These are phyloP conservation scores for Poecilobothrus nobilitatus DNA, from an alignment of 2,888 invertebrate species.

Conservation along the genomic window DNA sequence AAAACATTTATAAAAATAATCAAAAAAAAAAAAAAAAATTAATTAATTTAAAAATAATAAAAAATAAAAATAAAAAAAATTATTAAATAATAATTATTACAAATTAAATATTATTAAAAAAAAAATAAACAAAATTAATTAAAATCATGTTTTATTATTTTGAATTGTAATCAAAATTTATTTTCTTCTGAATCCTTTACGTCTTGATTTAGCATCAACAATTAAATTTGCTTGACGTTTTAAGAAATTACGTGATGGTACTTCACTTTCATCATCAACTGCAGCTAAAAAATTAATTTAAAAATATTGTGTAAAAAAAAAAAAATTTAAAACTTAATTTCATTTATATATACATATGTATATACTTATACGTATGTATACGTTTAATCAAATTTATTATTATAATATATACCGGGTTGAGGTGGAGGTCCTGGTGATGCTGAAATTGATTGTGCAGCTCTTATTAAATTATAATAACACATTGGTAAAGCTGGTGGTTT, in stretches of 20 bases:
- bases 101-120: no score
- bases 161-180: slow-evolving; percentile 16
- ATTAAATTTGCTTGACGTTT: slow-evolving; percentile 77
- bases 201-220: slow-evolving; percentile 70
- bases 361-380: not conserved
- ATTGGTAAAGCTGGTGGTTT: slow-evolving; percentile 42
- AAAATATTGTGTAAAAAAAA: not conserved
- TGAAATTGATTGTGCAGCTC: slow-evolving; percentile 39
- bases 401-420: slow-evolving; percentile 36
- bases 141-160: not conserved
- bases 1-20: no score
- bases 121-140: no score
- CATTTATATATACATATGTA: no score
- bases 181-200: slow-evolving; percentile 54
- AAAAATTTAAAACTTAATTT: not conserved
- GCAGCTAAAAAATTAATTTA: slow-evolving; percentile 35
- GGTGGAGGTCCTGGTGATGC: slow-evolving; percentile 42
- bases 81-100: no score
- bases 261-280: slow-evolving; percentile 75
- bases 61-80: no score
- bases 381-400: no score
- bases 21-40: no score
- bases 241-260: slow-evolving; percentile 67
- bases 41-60: no score
- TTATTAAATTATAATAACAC: slow-evolving; percentile 41